Conservation (phyloP, 2,888 invertebrate genomes). For the Heliconius charithonia region DNA sequence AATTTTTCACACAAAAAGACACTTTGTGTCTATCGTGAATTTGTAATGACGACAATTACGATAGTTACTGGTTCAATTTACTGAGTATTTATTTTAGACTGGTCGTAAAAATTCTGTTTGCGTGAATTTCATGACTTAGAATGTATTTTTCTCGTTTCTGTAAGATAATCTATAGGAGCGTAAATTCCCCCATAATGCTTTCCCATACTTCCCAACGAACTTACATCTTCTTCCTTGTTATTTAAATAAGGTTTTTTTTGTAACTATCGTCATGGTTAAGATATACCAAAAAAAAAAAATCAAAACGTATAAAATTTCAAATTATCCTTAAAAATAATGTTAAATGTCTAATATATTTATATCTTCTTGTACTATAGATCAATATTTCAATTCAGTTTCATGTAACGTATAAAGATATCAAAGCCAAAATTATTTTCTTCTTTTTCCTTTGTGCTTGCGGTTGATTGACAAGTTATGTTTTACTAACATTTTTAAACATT, state of each 20-base stretch:
- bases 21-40: background rate
- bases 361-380: background rate
- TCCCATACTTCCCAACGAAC: too few relatives aligned
- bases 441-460: background rate
- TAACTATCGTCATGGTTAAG: too few relatives aligned
- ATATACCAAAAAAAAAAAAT: too few relatives aligned
- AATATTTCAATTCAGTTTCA: background rate
- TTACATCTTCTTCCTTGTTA: too few relatives aligned
- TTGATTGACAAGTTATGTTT: background rate
- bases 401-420: background rate
- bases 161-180: too few relatives aligned
- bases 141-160: background rate
- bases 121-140: background rate
- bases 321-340: too few relatives aligned
- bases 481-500: background rate
- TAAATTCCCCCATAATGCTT: background rate
- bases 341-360: too few relatives aligned
- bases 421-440: background rate
- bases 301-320: too few relatives aligned
- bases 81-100: background rate
- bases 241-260: too few relatives aligned
- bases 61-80: background rate
- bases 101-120: background rate
- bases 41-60: slow-evolving; percentile 3
- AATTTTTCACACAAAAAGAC: slow-evolving; percentile 12